Evolutionary conservation across 2,113 vertebrate genomes (phyloP), one percentile per base, ranked within the genome.

Genomic region (Malurus elegans): DNA sequence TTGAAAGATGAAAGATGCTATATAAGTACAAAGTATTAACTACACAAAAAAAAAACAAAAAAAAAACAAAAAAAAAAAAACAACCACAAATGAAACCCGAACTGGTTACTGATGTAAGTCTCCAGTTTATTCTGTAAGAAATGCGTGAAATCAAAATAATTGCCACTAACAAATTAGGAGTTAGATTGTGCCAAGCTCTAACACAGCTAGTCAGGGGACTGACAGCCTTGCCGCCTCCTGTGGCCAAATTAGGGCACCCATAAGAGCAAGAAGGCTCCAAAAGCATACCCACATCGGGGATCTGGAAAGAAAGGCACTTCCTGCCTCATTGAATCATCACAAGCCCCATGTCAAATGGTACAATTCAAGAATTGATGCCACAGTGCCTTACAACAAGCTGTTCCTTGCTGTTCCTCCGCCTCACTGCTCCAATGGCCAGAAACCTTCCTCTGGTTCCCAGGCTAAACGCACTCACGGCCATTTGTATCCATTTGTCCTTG

Each of bases 1-100:
- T 97, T 84, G 93, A 94, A 96, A 97, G 95, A 97, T 97, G 94
- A 96, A 96, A 95, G 92, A 32, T 97, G 90, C 78, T 96, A 83
- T 96, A 48, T 90, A 96, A 92, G 67, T 96, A 94, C 93, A 96
- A 97, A 96, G 78, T 93, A 95, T 86, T 94, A 93, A 88, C 92
- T 88, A 92, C 13, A 60, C 74, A 90, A 95, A 72, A 58, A 67
- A 28, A 25, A 28, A 34, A 40, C 8, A 4, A 9, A 24, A 2
- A 4, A 10, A 31, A n/a, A 34, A 10, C 15, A 29, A 54, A n/a
- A 34, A 12, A 18, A 4, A 25, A 18, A 36, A n/a, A 3, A 6
- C 8, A 42, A 25, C 45, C 44, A 12, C 44, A 14, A 18, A 21
- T 1, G 2, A 69, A 61, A 20, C 38, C 38, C 61, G 24, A 76